Evolutionary conservation across 1,140 invertebrate genomes (phyloP).

Genomic region (Oncopodura yosiiana): DNA sequence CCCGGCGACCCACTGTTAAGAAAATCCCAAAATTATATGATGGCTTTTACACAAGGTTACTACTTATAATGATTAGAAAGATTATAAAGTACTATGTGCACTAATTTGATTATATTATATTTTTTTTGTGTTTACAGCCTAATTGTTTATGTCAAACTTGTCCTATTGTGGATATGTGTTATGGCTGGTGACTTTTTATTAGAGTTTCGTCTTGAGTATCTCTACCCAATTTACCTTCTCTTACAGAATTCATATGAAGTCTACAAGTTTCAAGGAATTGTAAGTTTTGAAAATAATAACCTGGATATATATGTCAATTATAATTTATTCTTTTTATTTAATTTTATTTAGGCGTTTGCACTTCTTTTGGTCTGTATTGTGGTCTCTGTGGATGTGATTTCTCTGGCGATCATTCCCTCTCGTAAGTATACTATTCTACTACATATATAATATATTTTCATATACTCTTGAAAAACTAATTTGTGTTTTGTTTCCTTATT

Average conservation of each 20-base stretch:
- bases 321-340: neutral
- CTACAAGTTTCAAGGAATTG: constrained; percentile 97
- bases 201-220: constrained; percentile 97
- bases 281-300: constrained; percentile 48
- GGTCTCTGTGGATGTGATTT: constrained; percentile 95
- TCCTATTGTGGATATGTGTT: constrained; percentile 89
- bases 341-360: constrained; percentile 74
- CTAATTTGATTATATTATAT: neutral
- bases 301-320: neutral
- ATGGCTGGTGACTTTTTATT: constrained; percentile 93
- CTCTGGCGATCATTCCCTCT: constrained; percentile 97
- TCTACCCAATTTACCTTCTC: constrained; percentile 97
- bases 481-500: too few species aligned
- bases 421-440: constrained; percentile 97
- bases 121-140: constrained; percentile 52
- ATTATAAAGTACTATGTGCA: neutral
- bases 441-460: constrained; percentile 53
- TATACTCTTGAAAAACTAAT: too few species aligned
- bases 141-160: constrained; percentile 88
- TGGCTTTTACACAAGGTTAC: constrained; percentile 34
- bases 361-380: constrained; percentile 97
- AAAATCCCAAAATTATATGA: constrained; percentile 34
- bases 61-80: neutral
- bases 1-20: constrained; percentile 33
- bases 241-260: constrained; percentile 93